These are phyloP conservation scores for Orchestes rusci DNA, from an alignment of 2,888 invertebrate species.

Conservation along the genomic window DNA sequence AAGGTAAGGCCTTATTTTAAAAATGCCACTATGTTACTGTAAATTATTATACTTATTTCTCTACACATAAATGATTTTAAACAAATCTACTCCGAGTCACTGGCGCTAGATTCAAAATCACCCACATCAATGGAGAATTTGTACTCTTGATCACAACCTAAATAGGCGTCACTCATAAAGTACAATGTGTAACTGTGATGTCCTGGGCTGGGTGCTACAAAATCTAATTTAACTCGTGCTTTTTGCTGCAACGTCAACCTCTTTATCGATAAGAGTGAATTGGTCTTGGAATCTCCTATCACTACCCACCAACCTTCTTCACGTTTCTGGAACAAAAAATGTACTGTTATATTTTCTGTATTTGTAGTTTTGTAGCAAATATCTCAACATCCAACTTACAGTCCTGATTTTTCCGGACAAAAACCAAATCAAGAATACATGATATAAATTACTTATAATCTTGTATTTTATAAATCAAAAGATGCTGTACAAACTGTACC, in stretches of 20 bases:
- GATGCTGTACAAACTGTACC: no score
- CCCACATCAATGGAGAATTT: constrained; percentile 80
- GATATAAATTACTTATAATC: no score
- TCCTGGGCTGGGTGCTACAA: constrained; percentile 86
- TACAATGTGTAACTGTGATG: constrained; percentile 89
- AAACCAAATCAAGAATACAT: no score
- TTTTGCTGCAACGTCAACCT: constrained; percentile 89
- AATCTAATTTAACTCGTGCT: constrained; percentile 82
- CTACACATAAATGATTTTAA: no score
- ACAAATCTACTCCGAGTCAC: constrained; percentile 48
- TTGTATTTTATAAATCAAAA: no score
- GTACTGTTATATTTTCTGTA: no score
- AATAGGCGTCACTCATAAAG: constrained; percentile 98
- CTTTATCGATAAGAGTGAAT: constrained; percentile 94
- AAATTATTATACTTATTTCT: no score
- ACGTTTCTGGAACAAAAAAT: constrained; percentile 58
- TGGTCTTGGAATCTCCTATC: constrained; percentile 91
- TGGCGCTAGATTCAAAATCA: constrained; percentile 62
- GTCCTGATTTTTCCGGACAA: no score
- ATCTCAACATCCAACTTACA: no score
- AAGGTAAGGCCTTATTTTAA: no score
- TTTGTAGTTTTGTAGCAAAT: no score
- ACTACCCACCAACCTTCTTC: constrained; percentile 98
- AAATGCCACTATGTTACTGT: no score
- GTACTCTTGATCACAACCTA: constrained; percentile 99